Base-by-base conservation (phyloP, 1,140 invertebrate species). In the Belonocnema kinseyi region DNA sequence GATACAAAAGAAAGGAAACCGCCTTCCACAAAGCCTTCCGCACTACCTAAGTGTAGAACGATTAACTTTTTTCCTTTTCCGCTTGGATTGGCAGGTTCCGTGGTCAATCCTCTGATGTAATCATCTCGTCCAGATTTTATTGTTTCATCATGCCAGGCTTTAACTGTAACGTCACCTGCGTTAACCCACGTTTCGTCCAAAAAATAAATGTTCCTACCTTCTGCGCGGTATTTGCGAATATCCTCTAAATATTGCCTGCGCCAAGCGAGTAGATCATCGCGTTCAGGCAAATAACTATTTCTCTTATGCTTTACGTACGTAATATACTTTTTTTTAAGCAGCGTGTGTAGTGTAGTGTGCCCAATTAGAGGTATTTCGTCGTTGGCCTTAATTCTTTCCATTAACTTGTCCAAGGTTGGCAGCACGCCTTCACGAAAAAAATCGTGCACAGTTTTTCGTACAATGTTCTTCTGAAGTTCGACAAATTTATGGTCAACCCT, bases 111-210 rank as follows among this genome's bases (percentile, higher is more conserved):
- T 58, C 8, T 8, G 8, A 76, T 17, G 66, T 66, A 82, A 19
- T 52, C 16, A 76, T 74, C 70, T 58, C 40, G 33, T 73, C 54
- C 61, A 76, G 40, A 77, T 14, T 6, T 46, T 1, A 56, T 53
- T 40, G 33, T 77, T 21, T n/a, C 16, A 54, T 75, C 76, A 56
- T 40, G n/a, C 11, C 40, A 77, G 7, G 11, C 50, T 51, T 56
- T 53, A 74, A 75, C 76, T 78, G 52, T 46, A 3, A 61, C 73
- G 2, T 75, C 73, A 19, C 73, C 73, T 5, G 21, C 73, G 40
- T 75, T 75, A 21, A 75, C 53, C 73, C 73, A 75, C 13, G 53
- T 75, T 58, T 75, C 53, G 54, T 75, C 54, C 33, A 75, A 46
- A 50, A 26, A 75, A 46, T 75, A 75, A 40, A 58, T 75, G 3